Evolutionary conservation across 2,888 invertebrate genomes (phyloP), one percentile per base, ranked within the genome.

Genomic region (Molorchus minor): DNA sequence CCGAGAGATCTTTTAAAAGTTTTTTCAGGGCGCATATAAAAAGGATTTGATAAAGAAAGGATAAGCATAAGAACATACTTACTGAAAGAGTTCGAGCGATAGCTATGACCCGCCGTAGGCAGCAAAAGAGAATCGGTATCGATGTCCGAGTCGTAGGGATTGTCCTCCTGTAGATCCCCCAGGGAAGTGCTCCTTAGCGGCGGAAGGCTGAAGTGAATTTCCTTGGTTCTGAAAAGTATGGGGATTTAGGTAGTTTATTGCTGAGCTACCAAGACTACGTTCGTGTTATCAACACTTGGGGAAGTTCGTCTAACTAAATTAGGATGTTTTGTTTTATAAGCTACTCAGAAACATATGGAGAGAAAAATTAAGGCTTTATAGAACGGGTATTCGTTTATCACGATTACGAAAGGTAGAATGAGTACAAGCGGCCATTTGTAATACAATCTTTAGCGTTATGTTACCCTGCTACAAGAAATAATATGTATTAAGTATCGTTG

Each of bases 21-120:
- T 16, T 30, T 29, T 44, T 7, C 8, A 19, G 33, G 19, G 29
- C 35, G 33, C 3, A 8, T 8, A n/a, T 10, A n/a, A 38, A n/a
- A 4, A 2, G 15, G 15, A 19, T 3, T 38, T 35, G 8, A 56
- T 7, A 17, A 38, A 8, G 30, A n/a, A n/a, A n/a, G n/a, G n/a
- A n/a, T n/a, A n/a, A n/a, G n/a, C n/a, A n/a, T n/a, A 7, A 25
- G 4, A n/a, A 7, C 0, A 33, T 16, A 85, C 87, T 86, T 78
- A 88, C 88, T 88, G 81, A 87, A 88, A n/a, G 88, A 88, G 72
- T 88, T 87, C 13, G 88, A 88, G 38, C 88, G 82, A 58, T 83
- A 82, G 56, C 68, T 75, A 44, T 77, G 76, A 25, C 71, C 69
- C 7, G 71, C 69, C n/a, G 77, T 69, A 1, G 80, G 77, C 41